Percentiles rank a stretch among this genome's conserved stretches.
phyloP scores from a whole-genome alignment of 2,888 invertebrate genomes.

The Pollenia griseotomentosa region DNA sequence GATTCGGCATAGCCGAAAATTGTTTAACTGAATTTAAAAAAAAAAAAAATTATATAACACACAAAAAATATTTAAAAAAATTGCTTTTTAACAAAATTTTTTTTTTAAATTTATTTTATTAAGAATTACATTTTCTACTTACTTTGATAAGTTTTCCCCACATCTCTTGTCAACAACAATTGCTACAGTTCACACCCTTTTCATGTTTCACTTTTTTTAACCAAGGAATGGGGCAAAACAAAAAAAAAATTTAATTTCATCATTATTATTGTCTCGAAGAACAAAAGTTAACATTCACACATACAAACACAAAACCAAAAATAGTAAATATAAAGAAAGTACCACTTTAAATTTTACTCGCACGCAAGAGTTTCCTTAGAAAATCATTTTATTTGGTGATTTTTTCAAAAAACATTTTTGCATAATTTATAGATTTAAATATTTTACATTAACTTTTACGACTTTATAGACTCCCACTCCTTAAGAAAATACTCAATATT shows the following conservation, averaged over 20 bases:
- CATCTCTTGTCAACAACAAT: slow-evolving; percentile 41
- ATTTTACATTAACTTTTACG: slow-evolving; percentile 60
- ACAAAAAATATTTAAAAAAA: not conserved
- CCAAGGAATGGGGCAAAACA: not conserved
- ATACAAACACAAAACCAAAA: not conserved
- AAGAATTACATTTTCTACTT: not conserved
- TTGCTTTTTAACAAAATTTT: not conserved
- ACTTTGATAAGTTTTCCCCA: not conserved
- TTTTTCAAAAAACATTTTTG: slow-evolving; percentile 26
- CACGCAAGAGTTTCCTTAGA: not conserved
- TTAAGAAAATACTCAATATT: not conserved
- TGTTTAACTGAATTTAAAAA: not conserved
- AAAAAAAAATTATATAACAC: too few relatives aligned
- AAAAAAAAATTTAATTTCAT: slow-evolving; percentile 27
- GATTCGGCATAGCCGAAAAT: too few relatives aligned
- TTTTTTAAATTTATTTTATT: not conserved
- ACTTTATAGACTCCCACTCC: slow-evolving; percentile 11
- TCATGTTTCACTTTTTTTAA: slow-evolving; percentile 37
- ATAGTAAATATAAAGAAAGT: not conserved
- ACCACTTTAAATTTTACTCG: not conserved
- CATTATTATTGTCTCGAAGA: not conserved
- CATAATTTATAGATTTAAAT: slow-evolving; percentile 68
- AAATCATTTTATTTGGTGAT: slow-evolving; percentile 20
- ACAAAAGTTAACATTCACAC: not conserved
- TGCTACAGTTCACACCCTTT: slow-evolving; percentile 65